phyloP scores from a whole-genome alignment of 2,113 vertebrate genomes.

The Phrynosoma blainvillii region DNA sequence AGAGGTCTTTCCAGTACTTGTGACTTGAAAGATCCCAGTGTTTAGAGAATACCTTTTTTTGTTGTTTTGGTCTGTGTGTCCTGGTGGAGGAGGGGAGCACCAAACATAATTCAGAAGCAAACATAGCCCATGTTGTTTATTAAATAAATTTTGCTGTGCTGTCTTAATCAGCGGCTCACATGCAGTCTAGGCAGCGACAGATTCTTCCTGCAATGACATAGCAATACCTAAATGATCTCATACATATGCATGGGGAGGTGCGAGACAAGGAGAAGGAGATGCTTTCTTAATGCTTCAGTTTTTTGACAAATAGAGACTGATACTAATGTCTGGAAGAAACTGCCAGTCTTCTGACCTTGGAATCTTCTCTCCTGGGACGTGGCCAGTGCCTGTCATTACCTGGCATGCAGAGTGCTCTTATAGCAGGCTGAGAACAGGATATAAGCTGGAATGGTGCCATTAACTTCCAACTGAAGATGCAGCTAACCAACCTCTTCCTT shows the following conservation, averaged over 20 bases:
- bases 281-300: slow-evolving; percentile 37
- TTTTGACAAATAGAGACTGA: slow-evolving; percentile 53
- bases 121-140: background rate
- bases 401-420: slow-evolving; percentile 5
- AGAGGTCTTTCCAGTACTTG: background rate
- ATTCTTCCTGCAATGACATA: slow-evolving; percentile 61
- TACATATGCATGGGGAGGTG: slow-evolving; percentile 33
- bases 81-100: background rate
- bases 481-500: slow-evolving; percentile 69
- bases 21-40: background rate
- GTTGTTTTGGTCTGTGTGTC: background rate
- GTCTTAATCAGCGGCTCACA: slow-evolving; percentile 29
- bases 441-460: slow-evolving; percentile 62
- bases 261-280: background rate
- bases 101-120: background rate
- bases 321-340: slow-evolving; percentile 55
- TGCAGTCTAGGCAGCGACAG: slow-evolving; percentile 10
- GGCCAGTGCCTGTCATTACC: slow-evolving; percentile 35
- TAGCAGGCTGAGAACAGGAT: slow-evolving; percentile 39
- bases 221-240: slow-evolving; percentile 61
- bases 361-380: slow-evolving; percentile 14
- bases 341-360: slow-evolving; percentile 23
- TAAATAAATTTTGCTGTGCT: slow-evolving; percentile 16
- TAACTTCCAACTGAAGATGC: slow-evolving; percentile 65
- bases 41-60: background rate